Base-by-base conservation (phyloP, 2,888 invertebrate genomes). In the Blastobasis adustella region DNA sequence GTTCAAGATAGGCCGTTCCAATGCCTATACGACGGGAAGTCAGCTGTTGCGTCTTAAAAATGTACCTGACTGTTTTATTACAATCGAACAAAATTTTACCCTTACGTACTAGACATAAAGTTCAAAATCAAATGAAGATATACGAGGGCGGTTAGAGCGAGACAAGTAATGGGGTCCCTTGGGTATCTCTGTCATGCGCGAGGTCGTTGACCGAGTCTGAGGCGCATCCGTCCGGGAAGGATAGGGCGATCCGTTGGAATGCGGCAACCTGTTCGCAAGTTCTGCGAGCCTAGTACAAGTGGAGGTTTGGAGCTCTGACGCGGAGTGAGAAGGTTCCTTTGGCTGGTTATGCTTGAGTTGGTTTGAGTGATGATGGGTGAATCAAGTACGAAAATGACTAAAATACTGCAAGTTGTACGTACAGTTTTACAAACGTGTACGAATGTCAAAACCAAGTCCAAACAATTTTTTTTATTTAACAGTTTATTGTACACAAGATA, bases 281-380 rank as follows among this genome's bases (percentile, higher is more conserved):
- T 67, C 64, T 85, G 74, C 44, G 52, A 53, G 58, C 85, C 86
- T 87, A 65, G 86, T 87, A 79, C 59, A 67, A 75, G 74, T 76
- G 77, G 80, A 82, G 78, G 77, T 67, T 79, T 77, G 72, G 72
- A 75, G 71, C 72, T 69, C 69, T 72, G 71, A 70, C 69, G 72
- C 68, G 68, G 63, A 63, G 62, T 57, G 53, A 54, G 48, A 51
- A 54, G 49, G 54, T 49, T 54, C 49, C 42, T 54, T 51, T 41
- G 37, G 45, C 8, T 4, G 36, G 10, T 45, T 44, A 10, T 45
- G 10, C 10, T 45, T 7, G 23, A 10, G 23, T 45, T 6, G 6
- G 10, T 8, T 40, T 42, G 42, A 10, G 42, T 42, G 23, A 23
- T 23, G 23, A 3, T 23, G 23, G 23, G 23, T 23, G 23, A 23